These are phyloP conservation scores for Zootermopsis nevadensis DNA, from an alignment of 2,888 invertebrate species.

Conservation along the genomic window DNA sequence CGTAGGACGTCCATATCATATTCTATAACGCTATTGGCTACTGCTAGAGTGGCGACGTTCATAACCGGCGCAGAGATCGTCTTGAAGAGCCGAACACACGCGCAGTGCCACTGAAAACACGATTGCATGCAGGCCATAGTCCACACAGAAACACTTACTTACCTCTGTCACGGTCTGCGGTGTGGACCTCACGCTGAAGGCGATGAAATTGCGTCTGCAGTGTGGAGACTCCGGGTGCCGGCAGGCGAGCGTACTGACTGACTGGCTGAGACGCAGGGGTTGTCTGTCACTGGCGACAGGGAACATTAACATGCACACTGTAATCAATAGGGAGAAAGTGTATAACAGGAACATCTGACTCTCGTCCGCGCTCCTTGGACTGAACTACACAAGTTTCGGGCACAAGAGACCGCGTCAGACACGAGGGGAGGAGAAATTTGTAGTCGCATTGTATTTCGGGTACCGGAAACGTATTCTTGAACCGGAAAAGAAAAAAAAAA, in stretches of 20 bases:
- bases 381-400: background rate
- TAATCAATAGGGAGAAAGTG: slow-evolving; percentile 46
- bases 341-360: background rate
- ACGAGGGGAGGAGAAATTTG: background rate
- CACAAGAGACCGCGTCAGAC: background rate
- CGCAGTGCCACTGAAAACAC: background rate
- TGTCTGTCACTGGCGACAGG: background rate
- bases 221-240: background rate
- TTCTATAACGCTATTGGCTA: slow-evolving; percentile 52
- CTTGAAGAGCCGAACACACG: background rate
- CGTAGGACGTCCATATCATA: slow-evolving; percentile 49
- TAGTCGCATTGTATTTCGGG: background rate
- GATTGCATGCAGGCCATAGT: background rate
- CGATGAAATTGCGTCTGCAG: background rate
- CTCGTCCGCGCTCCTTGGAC: background rate
- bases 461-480: background rate
- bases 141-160: too few relatives aligned
- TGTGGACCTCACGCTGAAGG: background rate
- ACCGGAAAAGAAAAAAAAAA: background rate
- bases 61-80: slow-evolving; percentile 49
- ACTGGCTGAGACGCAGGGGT: background rate
- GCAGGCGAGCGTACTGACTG: slow-evolving; percentile 16
- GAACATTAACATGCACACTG: slow-evolving; percentile 47
- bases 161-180: background rate
- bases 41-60: slow-evolving; percentile 44